These are phyloP conservation scores for Alloplasta piceator DNA, from an alignment of 2,888 invertebrate genomes.

Conservation along the genomic window DNA sequence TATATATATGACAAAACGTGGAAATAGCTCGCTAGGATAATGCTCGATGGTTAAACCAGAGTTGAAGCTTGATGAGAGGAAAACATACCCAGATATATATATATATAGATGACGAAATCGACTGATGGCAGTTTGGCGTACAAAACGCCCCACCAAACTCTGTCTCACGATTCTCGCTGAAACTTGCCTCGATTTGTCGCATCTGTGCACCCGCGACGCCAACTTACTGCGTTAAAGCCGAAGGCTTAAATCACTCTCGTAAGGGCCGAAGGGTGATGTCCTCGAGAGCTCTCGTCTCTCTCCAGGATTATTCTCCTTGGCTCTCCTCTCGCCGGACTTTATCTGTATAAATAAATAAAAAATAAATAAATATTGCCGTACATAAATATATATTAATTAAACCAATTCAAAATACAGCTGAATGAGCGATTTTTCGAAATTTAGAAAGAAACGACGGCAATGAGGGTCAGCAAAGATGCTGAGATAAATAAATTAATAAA, in stretches of 20 bases:
- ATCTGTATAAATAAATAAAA: background rate
- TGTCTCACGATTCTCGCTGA: slow-evolving; percentile 73
- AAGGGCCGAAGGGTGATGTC: slow-evolving; percentile 65
- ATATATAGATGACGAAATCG: slow-evolving; percentile 26
- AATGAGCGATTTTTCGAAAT: too few species aligned
- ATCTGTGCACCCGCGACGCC: slow-evolving; percentile 80
- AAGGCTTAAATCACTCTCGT: slow-evolving; percentile 80
- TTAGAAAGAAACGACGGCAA: too few species aligned
- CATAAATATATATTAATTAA: background rate
- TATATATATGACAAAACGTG: slow-evolving; percentile 7
- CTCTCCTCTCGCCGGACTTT: background rate
- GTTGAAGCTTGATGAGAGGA: slow-evolving; percentile 59
- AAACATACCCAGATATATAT: slow-evolving; percentile 10
- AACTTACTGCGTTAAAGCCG: slow-evolving; percentile 80
- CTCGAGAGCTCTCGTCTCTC: slow-evolving; percentile 5
- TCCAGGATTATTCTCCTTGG: slow-evolving; percentile 16
- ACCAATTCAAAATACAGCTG: too few species aligned
- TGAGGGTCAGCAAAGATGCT: too few species aligned
- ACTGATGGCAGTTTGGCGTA: slow-evolving; percentile 58
- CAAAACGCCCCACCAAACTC: slow-evolving; percentile 26
- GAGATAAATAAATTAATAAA: too few species aligned
- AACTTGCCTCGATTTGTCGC: slow-evolving; percentile 83
- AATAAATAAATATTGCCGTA: background rate
- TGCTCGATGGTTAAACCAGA: slow-evolving; percentile 52
- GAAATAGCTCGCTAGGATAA: slow-evolving; percentile 37